Evolutionary conservation across 2,113 vertebrate species (phyloP).

Genomic region (Ceuthmochares aereus): DNA sequence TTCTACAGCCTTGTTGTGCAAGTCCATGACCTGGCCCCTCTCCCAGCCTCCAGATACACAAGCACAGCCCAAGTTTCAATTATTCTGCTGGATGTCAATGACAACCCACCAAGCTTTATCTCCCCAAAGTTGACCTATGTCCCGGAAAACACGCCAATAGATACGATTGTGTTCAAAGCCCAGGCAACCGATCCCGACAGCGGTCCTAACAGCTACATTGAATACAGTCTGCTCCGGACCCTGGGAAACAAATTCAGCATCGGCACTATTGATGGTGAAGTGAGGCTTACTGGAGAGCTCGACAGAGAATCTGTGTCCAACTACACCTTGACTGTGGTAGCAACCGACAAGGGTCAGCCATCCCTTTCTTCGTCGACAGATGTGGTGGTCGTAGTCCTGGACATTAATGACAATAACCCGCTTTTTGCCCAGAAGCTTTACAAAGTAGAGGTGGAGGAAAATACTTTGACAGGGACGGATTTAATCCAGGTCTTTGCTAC

Average conservation of each 20-base stretch:
- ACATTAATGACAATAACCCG: conserved; percentile 94
- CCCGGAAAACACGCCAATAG: conserved; percentile 91
- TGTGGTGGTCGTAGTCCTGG: conserved; percentile 88
- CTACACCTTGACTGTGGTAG: conserved; percentile 89
- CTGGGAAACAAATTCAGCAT: conserved; percentile 87
- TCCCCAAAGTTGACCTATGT: conserved; percentile 90
- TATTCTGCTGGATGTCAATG: conserved; percentile 94
- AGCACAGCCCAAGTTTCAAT: conserved; percentile 93
- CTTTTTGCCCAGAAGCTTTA: conserved; percentile 89
- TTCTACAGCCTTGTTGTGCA: conserved; percentile 94
- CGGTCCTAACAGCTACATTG: conserved; percentile 95
- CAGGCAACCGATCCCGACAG: conserved; percentile 90
- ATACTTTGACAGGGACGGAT: conserved; percentile 88
- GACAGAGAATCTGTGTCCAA: conserved; percentile 91
- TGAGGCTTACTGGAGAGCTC: conserved; percentile 87
- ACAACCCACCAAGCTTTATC: conserved; percentile 88
- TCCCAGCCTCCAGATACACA: conserved; percentile 82
- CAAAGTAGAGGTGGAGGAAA: conserved; percentile 87
- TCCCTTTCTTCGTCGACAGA: conserved; percentile 87
- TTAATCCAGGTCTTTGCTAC: conserved; percentile 86
- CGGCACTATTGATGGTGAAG: conserved; percentile 87
- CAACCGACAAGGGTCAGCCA: conserved; percentile 93
- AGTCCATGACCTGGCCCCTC: conserved; percentile 85
- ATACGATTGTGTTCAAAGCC: conserved; percentile 89
- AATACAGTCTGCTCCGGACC: conserved; percentile 86